These are phyloP conservation scores for Bembecia ichneumoniformis DNA, from an alignment of 2,888 invertebrate species.

Conservation along the genomic window DNA sequence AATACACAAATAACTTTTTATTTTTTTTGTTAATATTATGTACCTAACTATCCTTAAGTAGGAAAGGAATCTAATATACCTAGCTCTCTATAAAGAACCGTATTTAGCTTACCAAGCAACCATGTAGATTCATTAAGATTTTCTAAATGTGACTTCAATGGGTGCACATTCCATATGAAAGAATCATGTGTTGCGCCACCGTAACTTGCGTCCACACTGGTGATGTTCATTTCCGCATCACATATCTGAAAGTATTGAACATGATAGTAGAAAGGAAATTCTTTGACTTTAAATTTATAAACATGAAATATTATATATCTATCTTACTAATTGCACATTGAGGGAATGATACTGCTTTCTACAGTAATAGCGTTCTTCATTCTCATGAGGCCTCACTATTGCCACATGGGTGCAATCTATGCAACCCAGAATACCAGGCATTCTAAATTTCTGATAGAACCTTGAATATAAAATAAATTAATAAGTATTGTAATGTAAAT, in stretches of 20 bases:
- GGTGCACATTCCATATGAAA: slow-evolving; percentile 3
- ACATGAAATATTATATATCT: no score
- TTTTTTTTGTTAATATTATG: neutral
- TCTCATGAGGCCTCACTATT: neutral
- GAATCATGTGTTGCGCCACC: slow-evolving; percentile 4
- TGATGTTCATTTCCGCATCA: slow-evolving; percentile 2
- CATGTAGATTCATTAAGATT: slow-evolving; percentile 1
- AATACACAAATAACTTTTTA: no score
- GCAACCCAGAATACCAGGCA: slow-evolving; percentile 6
- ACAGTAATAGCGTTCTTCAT: slow-evolving; percentile 1
- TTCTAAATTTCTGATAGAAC: slow-evolving; percentile 2
- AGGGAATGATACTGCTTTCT: slow-evolving; percentile 1
- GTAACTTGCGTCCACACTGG: slow-evolving; percentile 5
- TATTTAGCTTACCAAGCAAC: slow-evolving; percentile 1
- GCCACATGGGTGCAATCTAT: slow-evolving; percentile 6
- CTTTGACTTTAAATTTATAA: no score
- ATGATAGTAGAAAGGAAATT: no score
- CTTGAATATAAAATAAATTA: no score
- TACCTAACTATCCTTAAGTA: no score
- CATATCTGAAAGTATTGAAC: slow-evolving; percentile 2
- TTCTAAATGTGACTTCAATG: slow-evolving; percentile 1
- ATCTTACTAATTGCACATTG: slow-evolving; percentile 3
- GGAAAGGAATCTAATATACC: no score
- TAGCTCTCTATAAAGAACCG: no score
- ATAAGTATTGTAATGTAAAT: no score